Percentiles rank a stretch among this genome's conserved stretches.
phyloP scores from a whole-genome alignment of 2,113 vertebrate genomes.

The Anoura caudifer region DNA sequence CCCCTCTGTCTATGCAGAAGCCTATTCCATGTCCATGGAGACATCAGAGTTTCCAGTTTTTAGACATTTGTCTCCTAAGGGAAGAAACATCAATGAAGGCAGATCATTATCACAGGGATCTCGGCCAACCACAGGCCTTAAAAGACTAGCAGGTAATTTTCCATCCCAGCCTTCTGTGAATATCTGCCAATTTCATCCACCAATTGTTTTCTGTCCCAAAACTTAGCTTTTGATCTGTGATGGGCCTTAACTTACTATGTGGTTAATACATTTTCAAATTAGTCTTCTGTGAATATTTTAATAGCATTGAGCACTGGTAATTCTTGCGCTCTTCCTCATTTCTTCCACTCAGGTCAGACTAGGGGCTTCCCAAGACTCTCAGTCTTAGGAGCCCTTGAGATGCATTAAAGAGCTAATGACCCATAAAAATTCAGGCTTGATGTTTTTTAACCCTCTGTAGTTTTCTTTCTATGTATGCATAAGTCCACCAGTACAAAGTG shows the following conservation, averaged over 20 bases:
- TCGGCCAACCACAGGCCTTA: conserved; percentile 42
- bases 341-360: conserved; percentile 57
- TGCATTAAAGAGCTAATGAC: conserved; percentile 62
- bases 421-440: conserved; percentile 34
- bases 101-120: conserved; percentile 10
- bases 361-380: conserved; percentile 46
- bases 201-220: conserved; percentile 54
- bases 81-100: background rate
- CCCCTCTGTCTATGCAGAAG: background rate
- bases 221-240: conserved; percentile 65
- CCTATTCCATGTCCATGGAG: background rate
- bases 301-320: conserved; percentile 38
- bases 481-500: background rate
- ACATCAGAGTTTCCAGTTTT: background rate
- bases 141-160: conserved; percentile 41
- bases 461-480: conserved; percentile 20
- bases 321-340: conserved; percentile 44
- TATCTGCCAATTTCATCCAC: conserved; percentile 29
- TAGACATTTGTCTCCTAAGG: background rate
- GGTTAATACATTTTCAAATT: conserved; percentile 60
- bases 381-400: conserved; percentile 51
- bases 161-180: background rate
- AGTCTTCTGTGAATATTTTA: conserved; percentile 67
- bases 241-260: conserved; percentile 48
- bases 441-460: conserved; percentile 46